Evolutionary conservation across 2,888 invertebrate genomes (phyloP).

Genomic region (Congeria kusceri): DNA sequence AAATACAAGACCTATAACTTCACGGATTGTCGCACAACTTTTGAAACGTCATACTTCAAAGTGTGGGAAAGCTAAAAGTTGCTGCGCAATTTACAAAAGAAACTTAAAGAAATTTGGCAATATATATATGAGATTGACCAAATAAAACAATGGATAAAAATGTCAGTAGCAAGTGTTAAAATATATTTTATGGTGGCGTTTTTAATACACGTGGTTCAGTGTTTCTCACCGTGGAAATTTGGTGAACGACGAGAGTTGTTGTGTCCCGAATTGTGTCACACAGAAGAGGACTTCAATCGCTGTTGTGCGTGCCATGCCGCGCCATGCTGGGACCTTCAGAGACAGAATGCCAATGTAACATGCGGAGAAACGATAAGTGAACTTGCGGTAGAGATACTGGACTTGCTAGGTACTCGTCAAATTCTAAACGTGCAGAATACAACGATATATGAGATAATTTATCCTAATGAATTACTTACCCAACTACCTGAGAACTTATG

Average conservation of each 20-base stretch:
- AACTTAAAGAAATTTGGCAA: too few species aligned
- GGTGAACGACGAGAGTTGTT: constrained; percentile 16
- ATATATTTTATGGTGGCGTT: too few species aligned
- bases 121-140: too few species aligned
- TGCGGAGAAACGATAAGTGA: constrained; percentile 25
- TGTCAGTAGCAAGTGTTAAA: too few species aligned
- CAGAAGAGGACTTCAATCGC: constrained; percentile 10
- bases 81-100: too few species aligned
- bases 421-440: background rate
- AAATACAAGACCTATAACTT: too few species aligned
- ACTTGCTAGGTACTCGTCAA: constrained; percentile 32
- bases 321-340: constrained; percentile 41
- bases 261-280: constrained; percentile 29
- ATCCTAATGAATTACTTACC: constrained; percentile 18
- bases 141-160: too few species aligned
- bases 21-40: too few species aligned
- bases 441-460: constrained; percentile 13
- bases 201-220: too few species aligned
- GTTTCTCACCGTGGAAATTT: background rate
- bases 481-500: constrained; percentile 35
- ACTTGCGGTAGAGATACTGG: constrained; percentile 27
- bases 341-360: background rate
- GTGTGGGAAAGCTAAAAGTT: too few species aligned
- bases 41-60: too few species aligned
- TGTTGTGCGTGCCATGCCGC: constrained; percentile 41